Percentiles rank a stretch among this genome's conserved stretches.
phyloP scores from a whole-genome alignment of 2,888 invertebrate genomes.

The Micoletzkya japonica region DNA sequence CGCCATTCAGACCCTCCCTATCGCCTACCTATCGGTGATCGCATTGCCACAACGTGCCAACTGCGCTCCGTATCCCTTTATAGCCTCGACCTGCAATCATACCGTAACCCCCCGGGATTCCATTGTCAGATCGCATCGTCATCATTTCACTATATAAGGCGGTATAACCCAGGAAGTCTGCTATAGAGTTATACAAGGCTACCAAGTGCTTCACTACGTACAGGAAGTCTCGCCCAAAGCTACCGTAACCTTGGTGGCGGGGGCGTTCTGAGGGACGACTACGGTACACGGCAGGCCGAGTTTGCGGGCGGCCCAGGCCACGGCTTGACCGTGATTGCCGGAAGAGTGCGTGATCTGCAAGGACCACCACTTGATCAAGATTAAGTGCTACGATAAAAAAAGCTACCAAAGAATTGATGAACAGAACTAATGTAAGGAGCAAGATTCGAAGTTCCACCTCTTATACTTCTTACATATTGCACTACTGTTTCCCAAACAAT shows the following conservation, averaged over 20 bases:
- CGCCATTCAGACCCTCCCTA: too few relatives aligned
- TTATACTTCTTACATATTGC: too few relatives aligned
- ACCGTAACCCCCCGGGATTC: not conserved
- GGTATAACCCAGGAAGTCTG: too few relatives aligned
- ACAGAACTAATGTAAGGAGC: too few relatives aligned
- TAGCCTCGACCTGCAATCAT: constrained; percentile 54
- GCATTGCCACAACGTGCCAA: constrained; percentile 65
- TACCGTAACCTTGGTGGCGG: constrained; percentile 65
- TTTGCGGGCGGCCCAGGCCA: constrained; percentile 64
- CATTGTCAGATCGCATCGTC: too few relatives aligned
- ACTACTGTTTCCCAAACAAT: too few relatives aligned
- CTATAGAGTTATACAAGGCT: too few relatives aligned
- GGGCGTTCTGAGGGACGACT: constrained; percentile 66
- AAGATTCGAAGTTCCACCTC: too few relatives aligned
- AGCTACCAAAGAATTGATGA: not conserved
- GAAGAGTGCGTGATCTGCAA: constrained; percentile 67
- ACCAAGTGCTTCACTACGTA: too few relatives aligned
- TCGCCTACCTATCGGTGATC: constrained; percentile 60
- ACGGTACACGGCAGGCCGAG: constrained; percentile 65
- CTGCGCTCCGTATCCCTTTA: constrained; percentile 66
- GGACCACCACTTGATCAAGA: not conserved
- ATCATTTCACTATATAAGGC: too few relatives aligned
- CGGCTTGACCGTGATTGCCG: constrained; percentile 68
- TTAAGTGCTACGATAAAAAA: not conserved
- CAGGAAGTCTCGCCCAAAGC: too few relatives aligned